Percentiles rank a stretch among this genome's conserved stretches.
phyloP scores from a whole-genome alignment of 2,113 vertebrate genomes.

The Oreochromis spilurus region DNA sequence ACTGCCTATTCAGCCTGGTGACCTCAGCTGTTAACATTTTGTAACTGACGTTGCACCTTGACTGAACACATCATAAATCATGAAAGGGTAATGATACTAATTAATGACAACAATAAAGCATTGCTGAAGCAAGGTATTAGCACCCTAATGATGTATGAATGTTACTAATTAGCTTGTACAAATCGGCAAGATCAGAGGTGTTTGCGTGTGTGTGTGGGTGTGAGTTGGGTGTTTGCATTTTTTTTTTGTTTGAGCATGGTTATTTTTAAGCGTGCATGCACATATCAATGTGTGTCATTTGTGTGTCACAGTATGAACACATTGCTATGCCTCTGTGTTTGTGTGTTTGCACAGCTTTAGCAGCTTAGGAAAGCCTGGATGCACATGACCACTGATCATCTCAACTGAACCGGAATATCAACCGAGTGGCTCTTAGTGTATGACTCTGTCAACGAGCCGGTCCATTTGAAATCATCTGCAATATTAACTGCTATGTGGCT shows the following conservation, averaged over 20 bases:
- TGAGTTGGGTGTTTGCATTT: neutral
- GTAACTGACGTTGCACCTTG: slow-evolving; percentile 34
- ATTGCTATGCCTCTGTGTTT: neutral
- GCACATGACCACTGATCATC: slow-evolving; percentile 39
- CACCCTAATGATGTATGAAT: slow-evolving; percentile 58
- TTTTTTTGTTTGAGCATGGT: neutral
- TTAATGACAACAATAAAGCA: slow-evolving; percentile 53
- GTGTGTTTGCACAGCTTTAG: slow-evolving; percentile 50
- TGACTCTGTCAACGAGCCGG: neutral
- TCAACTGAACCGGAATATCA: slow-evolving; percentile 4
- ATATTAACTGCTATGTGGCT: slow-evolving; percentile 10
- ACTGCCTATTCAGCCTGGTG: neutral
- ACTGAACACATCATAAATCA: slow-evolving; percentile 42
- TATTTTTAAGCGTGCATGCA: neutral
- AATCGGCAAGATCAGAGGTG: slow-evolving; percentile 26
- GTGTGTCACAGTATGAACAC: neutral
- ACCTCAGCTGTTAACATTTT: slow-evolving; percentile 30
- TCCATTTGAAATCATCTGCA: slow-evolving; percentile 12
- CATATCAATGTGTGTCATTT: neutral
- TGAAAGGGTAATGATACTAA: slow-evolving; percentile 52
- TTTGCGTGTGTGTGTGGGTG: neutral
- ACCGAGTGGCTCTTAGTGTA: neutral
- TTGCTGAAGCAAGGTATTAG: slow-evolving; percentile 55
- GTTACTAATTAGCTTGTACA: slow-evolving; percentile 57
- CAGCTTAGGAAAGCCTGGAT: slow-evolving; percentile 35